phyloP scores from a whole-genome alignment of 2,888 invertebrate species.

The Hirtodrosophila cameraria region DNA sequence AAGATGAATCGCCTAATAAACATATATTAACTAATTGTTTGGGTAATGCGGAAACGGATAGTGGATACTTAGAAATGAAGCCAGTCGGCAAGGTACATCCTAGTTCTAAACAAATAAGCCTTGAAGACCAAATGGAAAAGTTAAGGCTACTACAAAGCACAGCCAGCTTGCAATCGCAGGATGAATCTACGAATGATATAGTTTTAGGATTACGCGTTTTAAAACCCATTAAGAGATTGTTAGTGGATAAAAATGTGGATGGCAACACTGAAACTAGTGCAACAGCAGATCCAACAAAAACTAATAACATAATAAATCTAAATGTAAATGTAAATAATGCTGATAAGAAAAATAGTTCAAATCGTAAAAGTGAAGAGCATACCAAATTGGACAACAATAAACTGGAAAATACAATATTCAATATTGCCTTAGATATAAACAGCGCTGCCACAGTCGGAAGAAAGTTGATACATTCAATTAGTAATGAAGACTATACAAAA shows the following conservation, averaged over 20 bases:
- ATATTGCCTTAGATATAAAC: slow-evolving; percentile 34
- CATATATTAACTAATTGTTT: slow-evolving; percentile 15
- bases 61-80: slow-evolving; percentile 88
- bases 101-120: slow-evolving; percentile 24
- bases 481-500: slow-evolving; percentile 59
- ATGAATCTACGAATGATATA: slow-evolving; percentile 14
- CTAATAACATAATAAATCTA: slow-evolving; percentile 15
- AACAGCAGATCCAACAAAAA: slow-evolving; percentile 19
- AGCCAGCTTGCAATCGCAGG: not conserved
- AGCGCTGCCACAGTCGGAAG: slow-evolving; percentile 35
- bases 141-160: slow-evolving; percentile 35
- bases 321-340: slow-evolving; percentile 12
- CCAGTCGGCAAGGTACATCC: slow-evolving; percentile 81
- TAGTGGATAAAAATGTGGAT: slow-evolving; percentile 1
- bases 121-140: slow-evolving; percentile 50
- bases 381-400: slow-evolving; percentile 29
- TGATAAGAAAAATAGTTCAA: slow-evolving; percentile 13
- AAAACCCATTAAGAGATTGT: not conserved
- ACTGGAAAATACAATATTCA: slow-evolving; percentile 20
- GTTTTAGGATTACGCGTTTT: slow-evolving; percentile 2
- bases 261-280: slow-evolving; percentile 4
- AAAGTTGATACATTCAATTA: slow-evolving; percentile 59
- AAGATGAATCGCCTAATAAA: slow-evolving; percentile 39
- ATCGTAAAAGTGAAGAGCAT: slow-evolving; percentile 12
- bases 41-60: slow-evolving; percentile 50